phyloP scores from a whole-genome alignment of 2,888 invertebrate species.

The Melinopterus prodromus region DNA sequence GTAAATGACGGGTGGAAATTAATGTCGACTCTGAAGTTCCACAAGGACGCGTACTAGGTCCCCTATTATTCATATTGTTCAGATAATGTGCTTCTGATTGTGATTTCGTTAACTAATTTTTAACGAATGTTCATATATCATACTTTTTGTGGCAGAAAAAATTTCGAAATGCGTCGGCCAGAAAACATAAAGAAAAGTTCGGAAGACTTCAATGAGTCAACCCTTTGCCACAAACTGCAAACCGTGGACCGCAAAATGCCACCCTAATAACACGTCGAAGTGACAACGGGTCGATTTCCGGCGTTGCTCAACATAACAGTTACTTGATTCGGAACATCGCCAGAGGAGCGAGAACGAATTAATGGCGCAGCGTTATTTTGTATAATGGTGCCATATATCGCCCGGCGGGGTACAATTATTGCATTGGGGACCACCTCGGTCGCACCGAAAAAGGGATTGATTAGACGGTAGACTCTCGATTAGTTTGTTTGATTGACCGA shows the following conservation, averaged over 20 bases:
- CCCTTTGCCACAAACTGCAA: background rate
- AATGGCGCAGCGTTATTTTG: conserved; percentile 43
- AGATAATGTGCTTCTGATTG: no score
- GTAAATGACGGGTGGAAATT: no score
- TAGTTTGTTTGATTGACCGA: conserved; percentile 35
- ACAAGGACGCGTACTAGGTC: no score
- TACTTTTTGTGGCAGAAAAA: no score
- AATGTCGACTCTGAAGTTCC: no score
- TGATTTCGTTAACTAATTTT: no score
- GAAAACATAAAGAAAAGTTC: no score
- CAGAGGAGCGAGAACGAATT: conserved; percentile 44
- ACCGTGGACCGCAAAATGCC: background rate
- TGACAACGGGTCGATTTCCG: conserved; percentile 48
- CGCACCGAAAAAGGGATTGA: conserved; percentile 41
- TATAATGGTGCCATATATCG: conserved; percentile 46
- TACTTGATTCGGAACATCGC: conserved; percentile 39
- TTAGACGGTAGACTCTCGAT: conserved; percentile 39
- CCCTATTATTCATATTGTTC: no score
- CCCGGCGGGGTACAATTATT: conserved; percentile 43
- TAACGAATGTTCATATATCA: no score
- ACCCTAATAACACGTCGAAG: background rate
- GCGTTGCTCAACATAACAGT: conserved; percentile 50
- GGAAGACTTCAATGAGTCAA: background rate
- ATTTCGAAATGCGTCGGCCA: no score
- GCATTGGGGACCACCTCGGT: conserved; percentile 40